Base-by-base conservation (phyloP, 1,140 invertebrate genomes). In the Teleogryllus occipitalis region DNA sequence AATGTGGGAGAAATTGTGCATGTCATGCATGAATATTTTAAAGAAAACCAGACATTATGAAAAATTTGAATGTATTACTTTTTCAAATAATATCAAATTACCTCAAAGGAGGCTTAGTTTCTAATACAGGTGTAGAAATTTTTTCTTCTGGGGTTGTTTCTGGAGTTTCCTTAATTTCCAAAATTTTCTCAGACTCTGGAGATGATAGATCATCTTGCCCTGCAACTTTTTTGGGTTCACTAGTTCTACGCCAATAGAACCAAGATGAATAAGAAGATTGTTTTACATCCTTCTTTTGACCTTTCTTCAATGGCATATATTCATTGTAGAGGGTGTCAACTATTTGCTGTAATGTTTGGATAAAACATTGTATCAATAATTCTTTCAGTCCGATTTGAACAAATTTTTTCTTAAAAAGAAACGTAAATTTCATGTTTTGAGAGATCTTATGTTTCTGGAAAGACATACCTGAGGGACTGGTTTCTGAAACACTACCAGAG, bases 401-500 rank as follows among this genome's bases (percentile, higher is more conserved):
- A 39, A 39, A 39, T 39, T 39, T 5, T 39, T 39, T 5, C 27
- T 39, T 2, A 39, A 39, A 39, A 1, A 39, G 5, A 2, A 2
- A 39, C 27, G n/a, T n/a, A n/a, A n/a, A 39, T 5, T 39, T 39
- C 27, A 39, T 39, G 27, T 5, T 39, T 39, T 39, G 27, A 39
- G 27, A 39, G 1, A 39, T 49, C 48, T 49, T 76, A 47, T 39
- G 49, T 18, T 49, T 65, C 49, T 49, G 76, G 76, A 82, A 83
- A 84, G 76, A 82, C 83, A 84, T 83, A 90, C 89, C 83, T 89
- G 89, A 8, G 95, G 92, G 82, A 98, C 87, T 79, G 93, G 91
- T 83, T 94, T 91, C 84, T 96, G 91, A 88, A 94, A 99, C 80
- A 93, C 91, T 39, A 95, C 90, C 72, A 94, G 88, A 77, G 94